These are phyloP conservation scores for Picus viridis DNA, from an alignment of 2,797 vertebrate genomes.

Conservation along the genomic window DNA sequence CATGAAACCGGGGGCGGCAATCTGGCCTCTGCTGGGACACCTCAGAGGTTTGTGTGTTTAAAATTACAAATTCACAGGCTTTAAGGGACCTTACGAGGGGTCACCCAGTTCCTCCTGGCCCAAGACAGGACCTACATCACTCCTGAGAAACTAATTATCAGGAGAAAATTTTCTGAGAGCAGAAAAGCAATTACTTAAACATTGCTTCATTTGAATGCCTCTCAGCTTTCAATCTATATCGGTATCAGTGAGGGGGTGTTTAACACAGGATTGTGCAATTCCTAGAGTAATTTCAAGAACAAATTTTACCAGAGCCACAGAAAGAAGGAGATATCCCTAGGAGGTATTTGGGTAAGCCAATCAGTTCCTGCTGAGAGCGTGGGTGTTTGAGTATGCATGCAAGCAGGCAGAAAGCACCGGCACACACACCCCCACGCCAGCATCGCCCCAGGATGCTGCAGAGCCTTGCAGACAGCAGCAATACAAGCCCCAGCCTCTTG, in stretches of 20 bases:
- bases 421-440: not conserved
- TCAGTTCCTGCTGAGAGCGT: not conserved
- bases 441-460: slow-evolving; percentile 8
- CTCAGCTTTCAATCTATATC: not conserved
- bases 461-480: slow-evolving; percentile 15
- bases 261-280: not conserved
- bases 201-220: not conserved
- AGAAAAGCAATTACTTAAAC: slow-evolving; percentile 27
- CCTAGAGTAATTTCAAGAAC: slow-evolving; percentile 48
- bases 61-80: not conserved
- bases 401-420: not conserved
- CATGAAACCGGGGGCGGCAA: not conserved
- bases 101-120: not conserved
- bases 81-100: accelerated
- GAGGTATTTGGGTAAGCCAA: slow-evolving; percentile 42
- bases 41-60: not conserved
- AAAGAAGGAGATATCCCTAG: slow-evolving; percentile 32
- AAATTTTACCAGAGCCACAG: slow-evolving; percentile 30
- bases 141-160: not conserved
- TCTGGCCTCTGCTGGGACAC: not conserved
- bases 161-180: not conserved
- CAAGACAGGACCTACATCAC: not conserved
- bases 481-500: not conserved
- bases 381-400: not conserved
- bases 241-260: not conserved